Conservation (phyloP, 2,797 vertebrate genomes). For the Chrysocyon brachyurus region DNA sequence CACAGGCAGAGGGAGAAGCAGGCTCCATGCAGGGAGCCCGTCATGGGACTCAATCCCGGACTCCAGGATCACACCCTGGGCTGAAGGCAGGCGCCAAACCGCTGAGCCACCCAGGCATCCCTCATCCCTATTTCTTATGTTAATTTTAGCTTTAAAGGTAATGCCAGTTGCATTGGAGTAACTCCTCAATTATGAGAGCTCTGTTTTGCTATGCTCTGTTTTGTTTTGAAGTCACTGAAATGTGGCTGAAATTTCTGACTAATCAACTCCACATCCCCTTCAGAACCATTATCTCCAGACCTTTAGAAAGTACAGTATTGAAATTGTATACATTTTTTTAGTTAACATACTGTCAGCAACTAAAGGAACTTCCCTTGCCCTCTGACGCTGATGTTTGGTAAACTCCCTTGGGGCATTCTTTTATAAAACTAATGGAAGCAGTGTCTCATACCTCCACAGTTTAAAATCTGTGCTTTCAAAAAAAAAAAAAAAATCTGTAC, state of each 20-base stretch:
- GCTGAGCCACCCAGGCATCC: too few relatives aligned
- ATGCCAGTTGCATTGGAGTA: not conserved
- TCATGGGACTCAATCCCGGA: too few relatives aligned
- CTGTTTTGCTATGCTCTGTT: conserved; percentile 22
- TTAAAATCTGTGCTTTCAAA: conserved; percentile 32
- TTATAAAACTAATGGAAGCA: not conserved
- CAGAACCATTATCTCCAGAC: not conserved
- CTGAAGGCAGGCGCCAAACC: too few relatives aligned
- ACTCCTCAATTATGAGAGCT: not conserved
- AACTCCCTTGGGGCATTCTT: not conserved
- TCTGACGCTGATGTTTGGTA: not conserved
- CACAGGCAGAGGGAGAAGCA: too few relatives aligned
- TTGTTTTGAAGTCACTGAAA: conserved; percentile 18
- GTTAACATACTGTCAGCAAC: not conserved
- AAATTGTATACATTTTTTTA: not conserved
- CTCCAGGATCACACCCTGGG: too few relatives aligned
- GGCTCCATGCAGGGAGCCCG: too few relatives aligned
- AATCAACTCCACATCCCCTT: not conserved
- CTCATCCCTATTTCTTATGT: not conserved
- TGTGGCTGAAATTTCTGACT: conserved; percentile 30
- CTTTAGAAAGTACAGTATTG: not conserved
- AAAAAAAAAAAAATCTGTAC: not conserved
- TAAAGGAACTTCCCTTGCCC: not conserved
- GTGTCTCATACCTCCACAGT: not conserved
- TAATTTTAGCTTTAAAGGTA: conserved; percentile 15